Conservation (phyloP, 2,797 vertebrate species). For the Amphiprion clarkii region DNA sequence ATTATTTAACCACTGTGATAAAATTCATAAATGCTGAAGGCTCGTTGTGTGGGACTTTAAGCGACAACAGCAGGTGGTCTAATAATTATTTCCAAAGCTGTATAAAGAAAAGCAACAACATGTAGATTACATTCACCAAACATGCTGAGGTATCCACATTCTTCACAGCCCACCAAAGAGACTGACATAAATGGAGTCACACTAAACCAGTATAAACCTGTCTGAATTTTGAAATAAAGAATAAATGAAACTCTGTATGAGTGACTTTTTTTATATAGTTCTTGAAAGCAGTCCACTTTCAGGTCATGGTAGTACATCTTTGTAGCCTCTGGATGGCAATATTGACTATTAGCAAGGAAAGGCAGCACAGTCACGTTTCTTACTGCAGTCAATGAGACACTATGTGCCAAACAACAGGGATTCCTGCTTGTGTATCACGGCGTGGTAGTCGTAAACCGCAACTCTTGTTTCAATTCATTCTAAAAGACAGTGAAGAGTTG, state of each 20-base stretch:
- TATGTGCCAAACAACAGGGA: too few relatives aligned
- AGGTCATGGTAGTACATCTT: neutral
- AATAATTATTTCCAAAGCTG: neutral
- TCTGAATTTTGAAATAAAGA: conserved; percentile 59
- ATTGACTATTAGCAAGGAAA: neutral
- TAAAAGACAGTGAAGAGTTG: too few relatives aligned
- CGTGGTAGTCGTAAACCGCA: too few relatives aligned
- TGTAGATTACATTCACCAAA: conserved; percentile 9
- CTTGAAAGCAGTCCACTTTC: neutral
- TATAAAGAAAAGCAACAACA: neutral
- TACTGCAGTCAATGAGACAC: neutral
- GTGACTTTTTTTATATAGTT: neutral
- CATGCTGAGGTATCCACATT: neutral
- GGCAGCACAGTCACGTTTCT: neutral
- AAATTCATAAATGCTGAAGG: too few relatives aligned
- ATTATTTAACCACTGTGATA: neutral
- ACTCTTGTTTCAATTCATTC: too few relatives aligned
- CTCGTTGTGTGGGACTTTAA: too few relatives aligned
- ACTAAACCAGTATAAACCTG: conserved; percentile 25
- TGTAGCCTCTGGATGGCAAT: conserved; percentile 17
- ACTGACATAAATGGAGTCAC: neutral
- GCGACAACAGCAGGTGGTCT: too few relatives aligned
- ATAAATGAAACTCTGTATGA: conserved; percentile 21
- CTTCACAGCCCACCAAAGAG: conserved; percentile 36
- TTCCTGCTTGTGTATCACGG: too few relatives aligned